phyloP scores from a whole-genome alignment of 2,888 invertebrate species.

The Agrochola lota region DNA sequence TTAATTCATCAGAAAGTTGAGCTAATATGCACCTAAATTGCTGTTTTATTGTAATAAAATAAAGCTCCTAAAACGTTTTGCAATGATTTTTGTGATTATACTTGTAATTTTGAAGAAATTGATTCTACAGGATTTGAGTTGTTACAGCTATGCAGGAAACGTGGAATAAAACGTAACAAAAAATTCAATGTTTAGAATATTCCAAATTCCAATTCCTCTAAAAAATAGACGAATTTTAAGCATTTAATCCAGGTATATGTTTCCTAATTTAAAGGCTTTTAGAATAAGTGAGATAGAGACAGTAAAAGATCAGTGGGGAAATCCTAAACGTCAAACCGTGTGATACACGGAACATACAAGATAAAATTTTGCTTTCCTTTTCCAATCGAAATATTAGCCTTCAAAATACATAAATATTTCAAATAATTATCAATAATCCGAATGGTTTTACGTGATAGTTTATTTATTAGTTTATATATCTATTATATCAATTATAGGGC shows the following conservation, averaged over 20 bases:
- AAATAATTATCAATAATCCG: not conserved
- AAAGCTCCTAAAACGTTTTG: rapidly evolving
- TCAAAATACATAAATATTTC: not conserved
- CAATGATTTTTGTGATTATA: not conserved
- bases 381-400: slow-evolving; percentile 9
- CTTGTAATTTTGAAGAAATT: not conserved
- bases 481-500: not conserved
- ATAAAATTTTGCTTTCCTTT: slow-evolving; percentile 19
- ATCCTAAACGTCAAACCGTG: not conserved
- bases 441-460: slow-evolving; percentile 16
- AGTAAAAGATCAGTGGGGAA: not conserved
- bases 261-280: rapidly evolving
- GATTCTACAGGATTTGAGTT: not conserved
- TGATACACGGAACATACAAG: not conserved
- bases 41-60: not conserved
- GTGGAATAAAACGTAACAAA: slow-evolving; percentile 24
- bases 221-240: not conserved
- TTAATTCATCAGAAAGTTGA: not conserved
- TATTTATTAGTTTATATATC: not conserved
- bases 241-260: not conserved
- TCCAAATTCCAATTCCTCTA: not conserved
- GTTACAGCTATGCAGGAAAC: not conserved
- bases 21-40: rapidly evolving
- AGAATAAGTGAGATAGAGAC: not conserved
- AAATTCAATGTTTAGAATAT: not conserved